Percentiles rank a stretch among this genome's conserved stretches.
Conservation (phyloP, 2,113 vertebrate species). For the Oenanthe oenanthe region DNA sequence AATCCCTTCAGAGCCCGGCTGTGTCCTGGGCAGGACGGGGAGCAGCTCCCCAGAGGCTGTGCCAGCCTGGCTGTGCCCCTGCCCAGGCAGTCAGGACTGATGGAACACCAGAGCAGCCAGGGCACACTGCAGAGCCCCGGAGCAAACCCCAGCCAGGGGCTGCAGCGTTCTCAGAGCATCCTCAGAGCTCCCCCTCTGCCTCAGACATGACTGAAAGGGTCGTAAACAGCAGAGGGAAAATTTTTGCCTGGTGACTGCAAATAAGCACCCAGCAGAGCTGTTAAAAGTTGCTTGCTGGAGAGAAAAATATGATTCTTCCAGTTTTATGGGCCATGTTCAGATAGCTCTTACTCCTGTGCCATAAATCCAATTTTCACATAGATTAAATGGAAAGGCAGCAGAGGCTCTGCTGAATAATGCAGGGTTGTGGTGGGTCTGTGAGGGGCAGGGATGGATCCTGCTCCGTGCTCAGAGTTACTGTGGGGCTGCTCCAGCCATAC, state of each 20-base stretch:
- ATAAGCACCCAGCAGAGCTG: slow-evolving; percentile 56
- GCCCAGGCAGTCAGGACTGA: slow-evolving; percentile 29
- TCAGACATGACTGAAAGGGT: neutral
- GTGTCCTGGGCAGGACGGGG: neutral
- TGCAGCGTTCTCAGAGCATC: neutral
- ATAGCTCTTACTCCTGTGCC: slow-evolving; percentile 34
- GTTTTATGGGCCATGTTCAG: slow-evolving; percentile 37
- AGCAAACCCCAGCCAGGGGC: neutral
- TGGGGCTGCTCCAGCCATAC: neutral
- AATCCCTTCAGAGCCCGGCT: neutral
- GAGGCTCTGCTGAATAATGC: slow-evolving; percentile 12
- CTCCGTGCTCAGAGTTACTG: neutral
- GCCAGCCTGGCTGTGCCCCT: neutral
- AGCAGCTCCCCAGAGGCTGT: neutral
- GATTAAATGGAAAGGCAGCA: slow-evolving; percentile 30
- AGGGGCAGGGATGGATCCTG: neutral
- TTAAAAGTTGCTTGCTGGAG: slow-evolving; percentile 61
- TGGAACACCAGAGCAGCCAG: neutral
- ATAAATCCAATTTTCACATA: slow-evolving; percentile 61
- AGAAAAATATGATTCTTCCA: slow-evolving; percentile 54
- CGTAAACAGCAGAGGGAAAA: slow-evolving; percentile 48
- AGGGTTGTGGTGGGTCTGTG: neutral
- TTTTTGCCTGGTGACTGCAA: slow-evolving; percentile 64
- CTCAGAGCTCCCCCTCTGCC: neutral
- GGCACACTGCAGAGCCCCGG: neutral